Evolutionary conservation across 2,113 vertebrate species (phyloP), one percentile per base, ranked within the genome.

Genomic region (Megalops atlanticus): DNA sequence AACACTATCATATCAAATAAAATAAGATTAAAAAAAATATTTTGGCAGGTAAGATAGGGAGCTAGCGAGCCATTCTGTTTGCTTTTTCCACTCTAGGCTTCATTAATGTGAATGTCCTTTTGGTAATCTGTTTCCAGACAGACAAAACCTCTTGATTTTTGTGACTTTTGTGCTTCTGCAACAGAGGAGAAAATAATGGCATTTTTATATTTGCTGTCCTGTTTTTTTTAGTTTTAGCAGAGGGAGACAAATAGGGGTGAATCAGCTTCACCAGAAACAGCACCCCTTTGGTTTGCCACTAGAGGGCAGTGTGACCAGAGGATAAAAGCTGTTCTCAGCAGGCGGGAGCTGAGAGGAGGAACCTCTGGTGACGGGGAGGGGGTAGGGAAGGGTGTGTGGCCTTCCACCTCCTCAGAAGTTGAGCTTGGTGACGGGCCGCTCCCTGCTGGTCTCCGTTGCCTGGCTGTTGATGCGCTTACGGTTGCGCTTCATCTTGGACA

Each of bases 401-500:
- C 36, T 79, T 39, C 41, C 10, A 11, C 43, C 78, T 2, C 33
- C 16, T 75, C 77, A 99, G 92, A 98, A 97, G 93, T 99, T 99
- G 84, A 99, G 97, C 88, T 98, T 99, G 4, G 97, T 98, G 91
- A 98, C 71, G 0, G 97, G 97, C 64, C 98, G 93, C 92, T 99
- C 98, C 14, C 98, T 94, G 89, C 96, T 85, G 0, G 94, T 91
- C 84, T 98, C 98, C 0, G 96, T 93, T 84, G 92, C 89, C 92
- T 97, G 96, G 93, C 85, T 97, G 92, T 95, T 93, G 76, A 97
- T 95, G 86, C 98, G 96, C 76, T 98, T 98, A 86, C 98, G 97
- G 86, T 98, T 99, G 83, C 98, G 95, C 82, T 99, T 99, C 91
- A 99, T 95, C 90, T 99, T 99, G 83, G 96, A 97, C 86, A 99